Percentiles rank a stretch among this genome's conserved stretches.
Evolutionary conservation across 35 echinoderm and acorn worm genomes (phyloP).

Genomic region (Ptychodera flava): DNA sequence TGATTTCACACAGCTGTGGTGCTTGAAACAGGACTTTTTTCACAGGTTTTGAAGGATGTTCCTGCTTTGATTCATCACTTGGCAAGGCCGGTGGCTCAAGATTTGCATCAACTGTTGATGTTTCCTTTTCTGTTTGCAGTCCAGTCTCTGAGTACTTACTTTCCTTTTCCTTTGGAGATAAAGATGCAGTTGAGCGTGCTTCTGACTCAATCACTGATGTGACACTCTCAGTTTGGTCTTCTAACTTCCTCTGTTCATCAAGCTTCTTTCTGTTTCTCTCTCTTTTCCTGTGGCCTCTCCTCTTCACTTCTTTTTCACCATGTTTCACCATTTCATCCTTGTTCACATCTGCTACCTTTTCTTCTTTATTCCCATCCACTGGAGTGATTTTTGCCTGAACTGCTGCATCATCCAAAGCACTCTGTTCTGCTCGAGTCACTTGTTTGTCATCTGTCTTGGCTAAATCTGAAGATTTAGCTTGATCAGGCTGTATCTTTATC

Average conservation of each 20-base stretch:
- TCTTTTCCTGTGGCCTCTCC: not conserved
- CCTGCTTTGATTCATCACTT: no score
- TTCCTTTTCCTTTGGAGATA: no score
- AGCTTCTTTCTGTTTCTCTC: not conserved
- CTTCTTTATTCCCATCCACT: not conserved
- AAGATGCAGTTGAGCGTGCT: not conserved
- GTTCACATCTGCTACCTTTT: no score
- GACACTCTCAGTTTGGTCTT: not conserved
- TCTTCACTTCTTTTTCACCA: not conserved
- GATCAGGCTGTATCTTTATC: not conserved
- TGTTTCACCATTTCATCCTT: no score
- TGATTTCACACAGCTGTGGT: not conserved
- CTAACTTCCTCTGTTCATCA: not conserved
- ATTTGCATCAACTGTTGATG: no score
- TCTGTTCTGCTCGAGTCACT: not conserved
- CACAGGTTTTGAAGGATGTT: not conserved
- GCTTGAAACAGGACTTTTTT: not conserved
- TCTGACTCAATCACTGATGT: not conserved
- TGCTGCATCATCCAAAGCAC: not conserved
- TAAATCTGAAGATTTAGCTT: not conserved
- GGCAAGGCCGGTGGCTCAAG: no score
- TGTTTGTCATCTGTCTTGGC: not conserved
- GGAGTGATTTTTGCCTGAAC: not conserved
- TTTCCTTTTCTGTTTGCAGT: no score
- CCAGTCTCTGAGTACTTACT: no score